Evolutionary conservation across 2,888 invertebrate genomes (phyloP).

Genomic region (Drosophila tripunctata): DNA sequence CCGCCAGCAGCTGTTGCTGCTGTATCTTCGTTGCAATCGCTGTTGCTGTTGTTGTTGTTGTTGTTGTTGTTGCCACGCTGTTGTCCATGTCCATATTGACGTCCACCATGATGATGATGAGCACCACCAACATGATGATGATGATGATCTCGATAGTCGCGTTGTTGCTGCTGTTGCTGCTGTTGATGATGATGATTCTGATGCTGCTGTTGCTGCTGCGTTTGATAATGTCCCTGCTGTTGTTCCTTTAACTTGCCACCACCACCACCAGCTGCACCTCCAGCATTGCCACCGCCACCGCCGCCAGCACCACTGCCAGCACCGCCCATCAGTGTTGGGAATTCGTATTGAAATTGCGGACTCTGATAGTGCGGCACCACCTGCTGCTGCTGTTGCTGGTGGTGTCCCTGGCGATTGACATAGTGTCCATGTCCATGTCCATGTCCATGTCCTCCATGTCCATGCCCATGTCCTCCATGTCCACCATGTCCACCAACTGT

Average conservation of each 20-base stretch:
- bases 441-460: conserved; percentile 38
- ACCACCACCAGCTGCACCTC: no score
- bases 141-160: conserved; percentile 65
- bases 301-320: conserved; percentile 55
- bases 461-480: conserved; percentile 27
- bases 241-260: conserved; percentile 52
- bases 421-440: conserved; percentile 54
- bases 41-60: conserved; percentile 80
- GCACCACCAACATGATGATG: no score
- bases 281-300: conserved; percentile 44
- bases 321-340: conserved; percentile 89
- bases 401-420: conserved; percentile 46
- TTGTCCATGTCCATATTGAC: conserved; percentile 54
- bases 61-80: conserved; percentile 49
- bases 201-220: conserved; percentile 53
- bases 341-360: conserved; percentile 97
- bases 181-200: conserved; percentile 58
- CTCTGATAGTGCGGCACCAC: conserved; percentile 90
- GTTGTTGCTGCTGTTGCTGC: conserved; percentile 62
- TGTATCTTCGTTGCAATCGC: conserved; percentile 83
- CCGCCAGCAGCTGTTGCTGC: conserved; percentile 54
- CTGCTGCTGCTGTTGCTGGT: conserved; percentile 65
- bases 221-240: conserved; percentile 62
- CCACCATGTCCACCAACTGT: conserved; percentile 42
- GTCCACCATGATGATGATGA: conserved; percentile 60